phyloP scores from a whole-genome alignment of 2,797 vertebrate genomes.

The Pyrocephalus nanus region DNA sequence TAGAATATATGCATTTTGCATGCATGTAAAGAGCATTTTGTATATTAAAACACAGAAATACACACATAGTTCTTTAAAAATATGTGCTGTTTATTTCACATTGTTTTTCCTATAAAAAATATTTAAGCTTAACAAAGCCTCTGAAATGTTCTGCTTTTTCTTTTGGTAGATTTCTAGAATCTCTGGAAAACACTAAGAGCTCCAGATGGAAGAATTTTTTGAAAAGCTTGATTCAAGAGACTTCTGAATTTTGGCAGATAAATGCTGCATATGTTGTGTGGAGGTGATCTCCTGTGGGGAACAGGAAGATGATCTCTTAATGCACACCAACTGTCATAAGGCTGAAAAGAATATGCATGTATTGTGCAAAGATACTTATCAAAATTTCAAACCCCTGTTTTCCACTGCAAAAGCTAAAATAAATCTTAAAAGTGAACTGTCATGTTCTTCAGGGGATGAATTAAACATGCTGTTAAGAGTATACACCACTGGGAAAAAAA shows the following conservation, averaged over 20 bases:
- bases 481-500: background rate
- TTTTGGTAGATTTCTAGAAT: constrained; percentile 45
- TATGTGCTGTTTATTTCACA: background rate
- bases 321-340: constrained; percentile 49
- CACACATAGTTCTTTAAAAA: background rate
- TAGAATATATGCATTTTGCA: background rate
- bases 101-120: background rate
- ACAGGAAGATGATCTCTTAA: constrained; percentile 74
- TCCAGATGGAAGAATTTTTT: constrained; percentile 69
- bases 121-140: background rate
- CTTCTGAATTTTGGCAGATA: constrained; percentile 71
- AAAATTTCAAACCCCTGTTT: constrained; percentile 29
- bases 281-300: constrained; percentile 70
- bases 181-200: constrained; percentile 51
- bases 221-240: constrained; percentile 65
- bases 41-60: background rate
- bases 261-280: constrained; percentile 72
- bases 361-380: constrained; percentile 1
- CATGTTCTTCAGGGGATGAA: background rate
- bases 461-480: background rate
- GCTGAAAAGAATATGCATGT: constrained; percentile 24
- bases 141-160: constrained; percentile 9
- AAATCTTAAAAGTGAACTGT: background rate
- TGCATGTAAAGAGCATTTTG: background rate
- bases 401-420: background rate